Percentiles rank a stretch among this genome's conserved stretches.
Conservation (phyloP, 2,113 vertebrate genomes). For the Gavialis gangeticus region DNA sequence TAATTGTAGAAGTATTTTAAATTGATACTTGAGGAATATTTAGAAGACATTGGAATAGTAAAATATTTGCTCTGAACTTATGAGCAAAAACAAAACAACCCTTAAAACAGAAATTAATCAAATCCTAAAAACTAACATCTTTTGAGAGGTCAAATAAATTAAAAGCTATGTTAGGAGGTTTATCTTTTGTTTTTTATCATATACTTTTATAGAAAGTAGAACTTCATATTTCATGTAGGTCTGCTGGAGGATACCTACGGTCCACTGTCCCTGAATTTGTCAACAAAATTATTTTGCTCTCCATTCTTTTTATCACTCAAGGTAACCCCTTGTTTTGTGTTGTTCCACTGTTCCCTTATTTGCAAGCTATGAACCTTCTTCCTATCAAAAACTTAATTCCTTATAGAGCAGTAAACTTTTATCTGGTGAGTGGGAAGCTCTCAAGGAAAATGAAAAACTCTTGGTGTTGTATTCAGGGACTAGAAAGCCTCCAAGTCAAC, state of each 20-base stretch:
- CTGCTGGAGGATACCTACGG: neutral
- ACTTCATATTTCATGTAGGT: neutral
- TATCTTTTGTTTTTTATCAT: neutral
- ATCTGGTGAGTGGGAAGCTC: neutral
- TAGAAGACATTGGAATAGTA: neutral
- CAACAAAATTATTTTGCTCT: neutral
- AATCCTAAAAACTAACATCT: neutral
- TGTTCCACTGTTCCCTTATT: neutral
- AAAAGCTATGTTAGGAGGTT: neutral
- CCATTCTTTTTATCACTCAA: neutral
- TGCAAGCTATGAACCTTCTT: neutral
- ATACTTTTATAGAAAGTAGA: neutral
- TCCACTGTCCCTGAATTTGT: neutral
- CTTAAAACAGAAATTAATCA: neutral
- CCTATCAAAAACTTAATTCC: neutral
- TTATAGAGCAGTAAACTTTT: neutral
- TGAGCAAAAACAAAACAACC: neutral
- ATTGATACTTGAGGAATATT: neutral
- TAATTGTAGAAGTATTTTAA: neutral
- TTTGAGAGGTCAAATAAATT: neutral
- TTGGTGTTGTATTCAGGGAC: neutral
- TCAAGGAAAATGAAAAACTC: neutral
- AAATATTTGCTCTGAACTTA: neutral
- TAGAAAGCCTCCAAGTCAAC: neutral
- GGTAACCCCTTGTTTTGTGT: neutral